Conservation (phyloP, 2,888 invertebrate species). For the Plagodis dolabraria region DNA sequence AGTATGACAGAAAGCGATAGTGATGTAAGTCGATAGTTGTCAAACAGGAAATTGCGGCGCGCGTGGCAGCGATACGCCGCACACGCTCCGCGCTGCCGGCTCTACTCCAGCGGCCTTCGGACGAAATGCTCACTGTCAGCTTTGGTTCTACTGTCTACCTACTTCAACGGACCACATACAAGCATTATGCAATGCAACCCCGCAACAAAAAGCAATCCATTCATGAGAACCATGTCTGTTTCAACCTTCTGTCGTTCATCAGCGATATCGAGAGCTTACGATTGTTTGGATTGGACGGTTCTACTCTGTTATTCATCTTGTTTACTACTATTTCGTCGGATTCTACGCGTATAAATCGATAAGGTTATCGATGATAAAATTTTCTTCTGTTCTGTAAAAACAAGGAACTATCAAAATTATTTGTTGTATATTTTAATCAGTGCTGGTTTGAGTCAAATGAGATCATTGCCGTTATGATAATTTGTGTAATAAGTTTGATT, state of each 20-base stretch:
- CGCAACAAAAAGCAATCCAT: conserved; percentile 74
- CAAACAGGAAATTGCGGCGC: conserved; percentile 82
- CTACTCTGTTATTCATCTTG: conserved; percentile 41
- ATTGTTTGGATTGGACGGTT: conserved; percentile 43
- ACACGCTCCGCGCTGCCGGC: conserved; percentile 75
- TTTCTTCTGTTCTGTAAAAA: conserved; percentile 71
- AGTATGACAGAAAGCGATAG: conserved; percentile 82
- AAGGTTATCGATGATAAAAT: conserved; percentile 63
- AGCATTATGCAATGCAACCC: conserved; percentile 70
- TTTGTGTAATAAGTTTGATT: conserved; percentile 53
- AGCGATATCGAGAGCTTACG: conserved; percentile 46
- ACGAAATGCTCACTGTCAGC: conserved; percentile 69
- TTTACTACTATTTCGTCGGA: conserved; percentile 41
- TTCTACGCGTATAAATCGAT: conserved; percentile 50
- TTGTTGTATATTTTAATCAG: conserved; percentile 56
- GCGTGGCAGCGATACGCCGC: conserved; percentile 71
- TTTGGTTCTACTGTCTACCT: conserved; percentile 34
- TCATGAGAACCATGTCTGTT: conserved; percentile 67
- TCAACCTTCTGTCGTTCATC: conserved; percentile 52
- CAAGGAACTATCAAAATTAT: conserved; percentile 67
- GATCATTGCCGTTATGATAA: conserved; percentile 77
- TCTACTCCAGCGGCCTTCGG: conserved; percentile 54
- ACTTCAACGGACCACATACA: conserved; percentile 57
- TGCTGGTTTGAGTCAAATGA: conserved; percentile 62
- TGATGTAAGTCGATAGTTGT: conserved; percentile 84